These are phyloP conservation scores for Gadopsis bispinosus DNA, from an alignment of 2,797 vertebrate species.

Conservation along the genomic window DNA sequence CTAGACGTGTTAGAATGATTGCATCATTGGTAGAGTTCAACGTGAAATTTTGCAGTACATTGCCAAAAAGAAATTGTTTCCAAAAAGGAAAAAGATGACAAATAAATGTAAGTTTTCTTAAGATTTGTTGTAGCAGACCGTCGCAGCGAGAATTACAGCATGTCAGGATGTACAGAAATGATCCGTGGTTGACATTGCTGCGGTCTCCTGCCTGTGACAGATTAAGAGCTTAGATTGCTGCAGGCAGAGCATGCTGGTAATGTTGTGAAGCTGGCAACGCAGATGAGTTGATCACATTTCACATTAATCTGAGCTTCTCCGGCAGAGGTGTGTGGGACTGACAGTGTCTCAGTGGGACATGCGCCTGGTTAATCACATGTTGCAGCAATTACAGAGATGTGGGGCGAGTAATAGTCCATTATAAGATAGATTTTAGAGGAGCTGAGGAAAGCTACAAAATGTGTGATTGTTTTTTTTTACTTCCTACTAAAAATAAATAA, in stretches of 20 bases:
- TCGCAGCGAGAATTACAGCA: not conserved
- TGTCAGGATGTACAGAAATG: constrained; percentile 30
- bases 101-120: not conserved
- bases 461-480: not conserved
- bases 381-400: constrained; percentile 40
- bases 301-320: constrained; percentile 59
- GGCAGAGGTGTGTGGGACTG: constrained; percentile 66
- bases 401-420: constrained; percentile 28
- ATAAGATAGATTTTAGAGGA: constrained; percentile 7
- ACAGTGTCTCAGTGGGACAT: constrained; percentile 46
- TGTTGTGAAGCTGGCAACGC: constrained; percentile 24
- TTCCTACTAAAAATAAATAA: not conserved
- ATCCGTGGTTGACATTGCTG: not conserved
- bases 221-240: constrained; percentile 55
- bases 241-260: constrained; percentile 34
- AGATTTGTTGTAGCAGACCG: not conserved
- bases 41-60: not conserved
- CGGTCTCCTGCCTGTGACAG: constrained; percentile 28
- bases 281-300: constrained; percentile 46
- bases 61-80: not conserved
- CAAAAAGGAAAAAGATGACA: not conserved
- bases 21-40: not conserved
- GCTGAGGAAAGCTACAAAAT: not conserved
- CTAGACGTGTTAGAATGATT: not conserved
- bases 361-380: constrained; percentile 54